Base-by-base conservation (phyloP, 1,140 invertebrate species). In the Caenorhabditis latens region DNA sequence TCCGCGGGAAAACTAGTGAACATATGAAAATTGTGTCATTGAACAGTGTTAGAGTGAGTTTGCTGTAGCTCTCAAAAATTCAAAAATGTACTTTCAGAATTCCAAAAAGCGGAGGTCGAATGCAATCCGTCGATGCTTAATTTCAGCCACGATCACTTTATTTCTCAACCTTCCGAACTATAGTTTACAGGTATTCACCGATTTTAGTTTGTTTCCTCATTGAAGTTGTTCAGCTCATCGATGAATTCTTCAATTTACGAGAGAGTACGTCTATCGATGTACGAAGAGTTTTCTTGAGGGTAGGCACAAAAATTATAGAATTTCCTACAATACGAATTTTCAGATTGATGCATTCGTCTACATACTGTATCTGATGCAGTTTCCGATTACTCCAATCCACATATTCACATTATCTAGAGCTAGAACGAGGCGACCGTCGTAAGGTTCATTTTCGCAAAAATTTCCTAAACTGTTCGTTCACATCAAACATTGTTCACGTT, bases 231-330 rank as follows among this genome's bases (percentile, higher is more conserved):
- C 71, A 79, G 71, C 40, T 79, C 4, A n/a, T 79, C 14, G 71
- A 79, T 46, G 71, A 79, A 46, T 79, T 79, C 50, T 79, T 79
- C 43, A 79, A 79, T 19, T 79, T 79, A 16, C 40, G 71, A n/a
- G 71, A 79, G 4, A 79, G 46, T 40, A 2, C 16, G 2, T 79
- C 71, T 0, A 79, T 79, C 8, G 46, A 79, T n/a, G 71, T 42
- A 4, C 13, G 71, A 24, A n/a, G 71, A 24, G n/a, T 79, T 4
- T 79, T 79, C 24, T 50, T 79, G 4, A 79, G 71, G 46, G 71
- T 79, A 24, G 19, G 21, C 21, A 4, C 3, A 13, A 43, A 11
- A 71, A 43, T 16, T 19, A 7, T 6, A 1, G 9, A n/a, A 16
- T n/a, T 4, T 4, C 19, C 4, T 19, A 19, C 13, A 58, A 6